A percentile compares a stretch with the other conserved stretches of the same genome.
These are phyloP conservation scores for Caenorhabditis tropicalis DNA, from an alignment of 1,140 invertebrate genomes.

Conservation along the genomic window DNA sequence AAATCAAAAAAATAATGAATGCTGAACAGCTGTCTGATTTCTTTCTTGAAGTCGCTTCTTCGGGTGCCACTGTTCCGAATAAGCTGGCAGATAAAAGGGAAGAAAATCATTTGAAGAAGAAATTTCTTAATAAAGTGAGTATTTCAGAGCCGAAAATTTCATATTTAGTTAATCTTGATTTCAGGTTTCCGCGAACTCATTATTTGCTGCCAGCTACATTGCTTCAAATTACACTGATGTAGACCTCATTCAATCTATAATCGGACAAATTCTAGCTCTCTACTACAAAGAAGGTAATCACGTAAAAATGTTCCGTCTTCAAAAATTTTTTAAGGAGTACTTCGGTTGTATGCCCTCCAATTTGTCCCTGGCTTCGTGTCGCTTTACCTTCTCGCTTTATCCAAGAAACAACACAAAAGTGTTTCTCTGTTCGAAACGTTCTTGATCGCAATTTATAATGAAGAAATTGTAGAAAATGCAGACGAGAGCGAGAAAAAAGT, in stretches of 20 bases:
- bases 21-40: not conserved
- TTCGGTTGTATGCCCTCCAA: conserved; percentile 66
- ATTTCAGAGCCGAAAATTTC: not conserved
- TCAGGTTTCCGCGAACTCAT: conserved; percentile 51
- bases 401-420: conserved; percentile 60
- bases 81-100: not conserved
- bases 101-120: conserved; percentile 15
- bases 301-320: conserved; percentile 47
- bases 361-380: conserved; percentile 64
- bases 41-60: not conserved
- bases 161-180: not conserved
- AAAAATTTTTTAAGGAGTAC: conserved; percentile 54
- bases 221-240: conserved; percentile 67
- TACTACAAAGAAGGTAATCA: conserved; percentile 68
- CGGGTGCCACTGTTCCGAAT: not conserved
- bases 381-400: conserved; percentile 60
- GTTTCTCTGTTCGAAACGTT: conserved; percentile 67
- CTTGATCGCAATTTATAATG: conserved; percentile 70
- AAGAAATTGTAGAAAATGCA: conserved; percentile 67
- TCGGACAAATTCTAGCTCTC: conserved; percentile 66
- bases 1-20: not conserved
- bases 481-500: conserved; percentile 44
- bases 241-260: conserved; percentile 63
- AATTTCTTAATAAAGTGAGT: conserved; percentile 28
- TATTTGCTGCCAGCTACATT: conserved; percentile 64